These are phyloP conservation scores for Myrmophylax atrothorax DNA, from an alignment of 2,113 vertebrate genomes.

Conservation along the genomic window DNA sequence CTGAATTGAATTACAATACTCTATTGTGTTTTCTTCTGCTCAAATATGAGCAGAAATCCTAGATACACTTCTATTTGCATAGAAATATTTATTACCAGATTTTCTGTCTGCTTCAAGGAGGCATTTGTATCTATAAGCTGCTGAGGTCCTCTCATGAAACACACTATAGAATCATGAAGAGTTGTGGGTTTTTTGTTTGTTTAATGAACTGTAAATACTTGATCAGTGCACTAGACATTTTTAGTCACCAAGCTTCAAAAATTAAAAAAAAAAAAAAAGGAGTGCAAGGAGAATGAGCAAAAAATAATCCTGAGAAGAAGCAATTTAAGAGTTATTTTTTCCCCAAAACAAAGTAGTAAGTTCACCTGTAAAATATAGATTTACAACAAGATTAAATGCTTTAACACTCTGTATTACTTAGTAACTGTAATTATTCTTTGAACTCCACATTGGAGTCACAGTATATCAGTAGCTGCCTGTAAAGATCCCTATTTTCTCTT, in stretches of 20 bases:
- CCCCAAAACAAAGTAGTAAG: neutral
- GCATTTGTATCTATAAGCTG: neutral
- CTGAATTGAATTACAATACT: neutral
- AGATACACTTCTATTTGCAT: neutral
- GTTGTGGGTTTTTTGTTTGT: neutral
- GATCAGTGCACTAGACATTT: neutral
- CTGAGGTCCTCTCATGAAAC: neutral
- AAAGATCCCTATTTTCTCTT: neutral
- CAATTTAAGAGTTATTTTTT: rapidly evolving
- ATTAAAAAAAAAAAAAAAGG: too few relatives aligned
- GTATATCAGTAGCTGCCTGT: neutral
- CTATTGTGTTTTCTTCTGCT: neutral
- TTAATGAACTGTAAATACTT: neutral
- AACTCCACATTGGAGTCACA: neutral
- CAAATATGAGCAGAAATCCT: neutral
- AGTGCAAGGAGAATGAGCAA: neutral
- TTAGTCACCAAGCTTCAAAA: neutral
- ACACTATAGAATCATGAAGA: neutral
- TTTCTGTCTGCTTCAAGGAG: constrained; percentile 8
- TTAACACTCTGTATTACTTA: neutral
- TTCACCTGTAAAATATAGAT: neutral
- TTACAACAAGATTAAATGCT: neutral
- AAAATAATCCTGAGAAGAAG: neutral
- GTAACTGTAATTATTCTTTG: constrained; percentile 15
- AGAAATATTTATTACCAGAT: neutral